Evolutionary conservation across 2,888 invertebrate species (phyloP), one percentile per base, ranked within the genome.

Genomic region (Drosophila anomalipes): DNA sequence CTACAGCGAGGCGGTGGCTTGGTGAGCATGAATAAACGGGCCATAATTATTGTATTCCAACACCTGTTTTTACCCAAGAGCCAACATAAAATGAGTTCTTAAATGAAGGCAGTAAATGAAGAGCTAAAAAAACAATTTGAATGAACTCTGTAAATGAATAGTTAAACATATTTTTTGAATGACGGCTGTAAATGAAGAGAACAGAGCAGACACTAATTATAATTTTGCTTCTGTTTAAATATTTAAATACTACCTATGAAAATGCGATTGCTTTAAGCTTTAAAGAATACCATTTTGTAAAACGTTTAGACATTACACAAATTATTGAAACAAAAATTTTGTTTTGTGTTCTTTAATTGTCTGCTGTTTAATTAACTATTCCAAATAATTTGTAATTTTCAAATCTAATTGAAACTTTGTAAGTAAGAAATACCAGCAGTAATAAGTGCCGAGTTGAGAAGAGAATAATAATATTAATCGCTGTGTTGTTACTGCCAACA

Each of bases 1-100:
- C 72, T 99, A 99, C 94, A 99, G 99, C 92, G 99, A 99, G 95
- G 98, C 99, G 52, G 99, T 99, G 64, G 98, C 99, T 81, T 99
- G 99, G 99, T 98, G 94, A 95, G 94, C 93, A 69, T 63, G 28
- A 39, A 14, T 47, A 69, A 51, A 59, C 63, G 53, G 14, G 35
- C 68, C 57, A 60, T 68, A 74, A 60, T 58, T 47, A 28, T 57
- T 52, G 56, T 41, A 60, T 67, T 59, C 58, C 57, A 62, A 66
- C 39, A 39, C 39, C 49, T 51, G 51, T 19, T 30, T 22, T 32
- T 58, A 41, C 41, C 22, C 14, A 35, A 35, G 41, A 51, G 57
- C 68, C 14, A 39, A 49, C 30, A 14, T 64, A 47, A 35, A 33
- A 52, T 30, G 14, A 41, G 33, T 3, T 35, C 14, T 1, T 2